Conservation (phyloP, 2,113 vertebrate genomes). For the Corvus cornix region DNA sequence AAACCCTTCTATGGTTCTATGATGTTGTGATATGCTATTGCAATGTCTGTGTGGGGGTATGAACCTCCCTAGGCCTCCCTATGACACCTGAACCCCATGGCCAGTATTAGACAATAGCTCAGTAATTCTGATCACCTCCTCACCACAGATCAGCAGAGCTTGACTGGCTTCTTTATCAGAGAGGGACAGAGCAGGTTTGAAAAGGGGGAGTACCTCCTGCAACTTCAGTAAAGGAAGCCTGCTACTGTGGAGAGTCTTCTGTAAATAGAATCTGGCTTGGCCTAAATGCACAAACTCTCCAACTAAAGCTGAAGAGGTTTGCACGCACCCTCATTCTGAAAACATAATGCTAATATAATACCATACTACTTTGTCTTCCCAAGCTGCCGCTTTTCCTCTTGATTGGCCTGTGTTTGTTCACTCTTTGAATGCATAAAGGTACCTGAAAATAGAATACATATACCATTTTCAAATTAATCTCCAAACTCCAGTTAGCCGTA, state of each 20-base stretch:
- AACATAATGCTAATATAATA: not conserved
- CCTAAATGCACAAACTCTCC: not conserved
- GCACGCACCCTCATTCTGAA: not conserved
- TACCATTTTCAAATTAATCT: not conserved
- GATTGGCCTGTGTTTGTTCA: not conserved
- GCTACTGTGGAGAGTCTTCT: not conserved
- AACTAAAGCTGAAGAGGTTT: not conserved
- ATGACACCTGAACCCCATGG: not conserved
- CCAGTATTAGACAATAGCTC: not conserved
- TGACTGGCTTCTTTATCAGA: not conserved
- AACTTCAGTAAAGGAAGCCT: not conserved
- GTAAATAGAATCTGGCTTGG: not conserved
- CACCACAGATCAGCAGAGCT: not conserved
- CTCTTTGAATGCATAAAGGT: not conserved
- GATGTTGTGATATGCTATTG: not conserved
- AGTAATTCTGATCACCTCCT: not conserved
- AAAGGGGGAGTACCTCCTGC: not conserved
- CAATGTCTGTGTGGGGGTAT: not conserved
- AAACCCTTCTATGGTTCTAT: accelerated
- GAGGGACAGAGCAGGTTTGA: accelerated
- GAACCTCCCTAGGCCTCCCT: not conserved
- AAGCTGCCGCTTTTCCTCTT: not conserved
- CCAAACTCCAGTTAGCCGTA: not conserved
- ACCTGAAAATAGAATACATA: not conserved
- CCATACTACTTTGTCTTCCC: not conserved